These are phyloP conservation scores for Ephialtes manifestator DNA, from an alignment of 2,888 invertebrate species.

Conservation along the genomic window DNA sequence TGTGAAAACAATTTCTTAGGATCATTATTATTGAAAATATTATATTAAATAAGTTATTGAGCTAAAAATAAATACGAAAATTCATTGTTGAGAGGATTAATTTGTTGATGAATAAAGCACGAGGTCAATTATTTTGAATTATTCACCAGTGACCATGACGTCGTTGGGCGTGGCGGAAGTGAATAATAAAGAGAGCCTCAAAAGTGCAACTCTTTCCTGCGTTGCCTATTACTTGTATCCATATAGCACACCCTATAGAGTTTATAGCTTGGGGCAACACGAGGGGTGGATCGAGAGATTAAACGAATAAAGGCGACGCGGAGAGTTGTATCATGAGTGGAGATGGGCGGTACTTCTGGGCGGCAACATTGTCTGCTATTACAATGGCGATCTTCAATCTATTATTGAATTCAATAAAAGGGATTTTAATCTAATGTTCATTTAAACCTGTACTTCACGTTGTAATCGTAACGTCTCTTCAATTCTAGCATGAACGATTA, in stretches of 20 bases:
- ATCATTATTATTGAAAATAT: no score
- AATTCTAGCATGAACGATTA: not conserved
- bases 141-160: not conserved
- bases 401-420: conserved; percentile 31
- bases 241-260: conserved; percentile 14
- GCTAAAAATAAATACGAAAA: no score
- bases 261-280: conserved; percentile 21
- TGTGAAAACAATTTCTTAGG: no score
- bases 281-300: conserved; percentile 61
- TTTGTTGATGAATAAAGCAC: not conserved
- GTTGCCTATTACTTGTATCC: conserved; percentile 41
- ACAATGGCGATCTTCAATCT: conserved; percentile 74
- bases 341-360: conserved; percentile 79
- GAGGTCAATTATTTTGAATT: not conserved
- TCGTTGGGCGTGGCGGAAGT: conserved; percentile 69
- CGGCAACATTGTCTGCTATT: conserved; percentile 78
- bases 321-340: conserved; percentile 37
- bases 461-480: not conserved
- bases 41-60: no score
- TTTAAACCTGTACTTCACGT: not conserved
- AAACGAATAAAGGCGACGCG: conserved; percentile 69
- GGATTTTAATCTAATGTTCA: not conserved
- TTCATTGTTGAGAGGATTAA: not conserved
- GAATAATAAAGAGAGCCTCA: conserved; percentile 63
- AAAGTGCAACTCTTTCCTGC: conserved; percentile 53